Conservation (phyloP, 2,797 vertebrate species). For the Poecilia picta region DNA sequence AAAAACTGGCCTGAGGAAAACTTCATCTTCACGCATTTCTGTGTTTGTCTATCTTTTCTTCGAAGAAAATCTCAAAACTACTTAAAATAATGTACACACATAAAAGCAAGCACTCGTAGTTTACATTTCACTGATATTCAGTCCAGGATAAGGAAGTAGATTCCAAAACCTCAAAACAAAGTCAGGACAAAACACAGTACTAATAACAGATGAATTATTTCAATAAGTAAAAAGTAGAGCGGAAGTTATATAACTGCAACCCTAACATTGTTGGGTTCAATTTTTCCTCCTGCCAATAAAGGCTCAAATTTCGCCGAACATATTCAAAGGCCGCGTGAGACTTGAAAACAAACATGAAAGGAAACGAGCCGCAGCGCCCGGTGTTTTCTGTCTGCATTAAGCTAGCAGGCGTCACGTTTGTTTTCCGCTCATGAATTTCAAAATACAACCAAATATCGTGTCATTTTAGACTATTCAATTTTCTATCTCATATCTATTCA, state of each 20-base stretch:
- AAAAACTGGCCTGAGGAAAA: background rate
- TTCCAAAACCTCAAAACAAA: background rate
- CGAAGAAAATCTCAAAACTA: background rate
- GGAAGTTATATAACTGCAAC: background rate
- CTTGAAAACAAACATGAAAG: constrained; percentile 1
- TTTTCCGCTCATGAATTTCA: constrained; percentile 36
- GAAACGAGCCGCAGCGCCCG: constrained; percentile 8
- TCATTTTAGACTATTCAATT: background rate
- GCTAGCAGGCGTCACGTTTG: accelerated
- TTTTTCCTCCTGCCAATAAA: background rate
- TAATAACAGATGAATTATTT: background rate
- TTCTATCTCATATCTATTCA: background rate
- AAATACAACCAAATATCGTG: constrained; percentile 22
- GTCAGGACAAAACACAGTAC: background rate
- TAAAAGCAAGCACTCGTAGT: background rate
- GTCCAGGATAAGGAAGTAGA: background rate
- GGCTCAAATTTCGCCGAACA: background rate
- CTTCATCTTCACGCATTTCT: background rate
- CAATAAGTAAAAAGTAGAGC: background rate
- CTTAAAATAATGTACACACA: background rate
- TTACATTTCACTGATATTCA: background rate
- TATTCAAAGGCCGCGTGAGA: background rate
- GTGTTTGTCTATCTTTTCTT: no score
- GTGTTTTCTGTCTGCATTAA: background rate
- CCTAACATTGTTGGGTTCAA: background rate